Evolutionary conservation across 2,888 invertebrate species (phyloP).

Genomic region (Blera fallax): DNA sequence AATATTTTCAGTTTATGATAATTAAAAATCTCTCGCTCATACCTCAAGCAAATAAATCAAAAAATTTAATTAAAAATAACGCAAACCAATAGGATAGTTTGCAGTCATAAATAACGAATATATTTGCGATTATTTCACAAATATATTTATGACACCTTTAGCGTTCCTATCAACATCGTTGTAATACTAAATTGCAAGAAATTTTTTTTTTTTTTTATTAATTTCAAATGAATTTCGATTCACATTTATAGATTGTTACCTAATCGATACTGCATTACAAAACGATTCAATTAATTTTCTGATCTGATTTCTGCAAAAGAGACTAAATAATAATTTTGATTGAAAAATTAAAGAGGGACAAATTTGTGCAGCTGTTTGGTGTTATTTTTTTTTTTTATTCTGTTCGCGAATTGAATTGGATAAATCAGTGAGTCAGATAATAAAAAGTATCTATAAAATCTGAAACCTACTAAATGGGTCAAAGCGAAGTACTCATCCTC

Average conservation of each 20-base stretch:
- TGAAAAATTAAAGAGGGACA: conserved; percentile 4
- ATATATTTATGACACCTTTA: conserved; percentile 28
- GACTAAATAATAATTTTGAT: conserved; percentile 18
- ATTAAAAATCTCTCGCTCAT: conserved; percentile 26
- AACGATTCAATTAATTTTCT: conserved; percentile 52
- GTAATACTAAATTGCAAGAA: conserved; percentile 16
- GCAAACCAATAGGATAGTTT: background rate
- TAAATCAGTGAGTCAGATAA: background rate
- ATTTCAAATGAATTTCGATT: conserved; percentile 21
- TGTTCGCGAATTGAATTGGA: conserved; percentile 14
- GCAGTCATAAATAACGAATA: conserved; percentile 41
- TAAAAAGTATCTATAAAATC: background rate
- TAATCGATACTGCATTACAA: conserved; percentile 18
- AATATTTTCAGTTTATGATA: background rate
- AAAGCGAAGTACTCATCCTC: conserved; percentile 25
- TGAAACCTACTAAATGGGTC: conserved; percentile 37
- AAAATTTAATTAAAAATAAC: conserved; percentile 14
- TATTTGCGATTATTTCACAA: conserved; percentile 26
- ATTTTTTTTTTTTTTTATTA: conserved; percentile 12
- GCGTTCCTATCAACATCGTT: background rate
- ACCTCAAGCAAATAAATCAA: conserved; percentile 6
- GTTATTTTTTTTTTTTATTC: background rate
- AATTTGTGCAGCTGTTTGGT: conserved; percentile 10
- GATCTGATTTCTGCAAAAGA: conserved; percentile 42
- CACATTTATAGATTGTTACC: conserved; percentile 27